Base-by-base conservation (phyloP, 35 echinoderm and acorn worm genomes). In the Lytechinus variegatus region DNA sequence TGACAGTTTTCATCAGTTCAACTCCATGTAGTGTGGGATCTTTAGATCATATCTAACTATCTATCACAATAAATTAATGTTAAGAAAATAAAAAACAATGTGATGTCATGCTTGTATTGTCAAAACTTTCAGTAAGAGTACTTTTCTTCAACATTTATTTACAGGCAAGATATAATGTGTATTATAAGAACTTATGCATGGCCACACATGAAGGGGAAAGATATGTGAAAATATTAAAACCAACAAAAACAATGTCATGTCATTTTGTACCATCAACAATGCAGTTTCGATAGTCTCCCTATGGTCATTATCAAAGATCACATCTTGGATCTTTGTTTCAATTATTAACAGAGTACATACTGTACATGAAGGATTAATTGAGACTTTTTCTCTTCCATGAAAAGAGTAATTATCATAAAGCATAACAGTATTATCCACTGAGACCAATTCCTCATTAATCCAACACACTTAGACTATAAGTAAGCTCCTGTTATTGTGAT, bases 111-210 rank as follows among this genome's bases (percentile, higher is more conserved):
- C 56, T 11, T 58, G 56, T 79, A 71, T 13, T 71, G 66, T 79
- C 19, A 79, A 79, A 79, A 24, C n/a, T 79, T 58, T 13, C 66
- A 79, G 66, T 79, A 79, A 16, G 0, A 79, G 66, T 79, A 79
- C 66, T 79, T 79, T 79, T 79, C 66, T 79, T n/a, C 19, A 79
- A 79, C 66, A 79, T 79, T 79, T 79, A 79, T 79, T 24, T 79
- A 79, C 19, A 79, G 66, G 66, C 66, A 79, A 79, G 19, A 79
- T 79, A 79, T 24, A 79, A 24, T 79, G 66, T 79, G 56, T 58
- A 58, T 58, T 13, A 58, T 13, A 58, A 58, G 56, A 9, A 16
- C n/a, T 1, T 79, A 19, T 79, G 66, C 66, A 79, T 79, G 66
- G n/a, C 16, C 66, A 79, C 7, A 79, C 16, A 79, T 6, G 56